A percentile compares a stretch with the other conserved stretches of the same genome.
phyloP scores from a whole-genome alignment of 2,113 vertebrate species.

The Festucalex cinctus region DNA sequence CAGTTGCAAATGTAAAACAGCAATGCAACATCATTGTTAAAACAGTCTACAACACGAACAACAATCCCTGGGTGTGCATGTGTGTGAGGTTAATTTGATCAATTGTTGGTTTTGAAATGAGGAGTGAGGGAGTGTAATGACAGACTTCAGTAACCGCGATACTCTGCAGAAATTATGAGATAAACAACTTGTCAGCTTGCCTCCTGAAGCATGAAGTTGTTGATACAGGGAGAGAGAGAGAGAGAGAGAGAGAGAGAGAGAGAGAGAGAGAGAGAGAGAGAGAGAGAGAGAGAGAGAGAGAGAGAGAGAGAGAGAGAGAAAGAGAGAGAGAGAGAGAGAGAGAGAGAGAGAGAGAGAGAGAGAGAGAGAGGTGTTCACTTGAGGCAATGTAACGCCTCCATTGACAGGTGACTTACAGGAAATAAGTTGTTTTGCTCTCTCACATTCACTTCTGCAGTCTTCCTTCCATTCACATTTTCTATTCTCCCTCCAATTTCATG shows the following conservation, averaged over 20 bases:
- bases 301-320: constrained; percentile 17
- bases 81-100: background rate
- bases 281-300: constrained; percentile 11
- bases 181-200: background rate
- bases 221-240: constrained; percentile 22
- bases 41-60: too few species aligned
- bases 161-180: background rate
- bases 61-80: too few species aligned
- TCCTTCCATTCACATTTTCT: constrained; percentile 15
- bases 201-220: background rate
- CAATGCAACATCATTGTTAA: too few species aligned
- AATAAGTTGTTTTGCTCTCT: constrained; percentile 48
- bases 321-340: background rate
- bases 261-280: background rate
- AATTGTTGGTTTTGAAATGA: background rate
- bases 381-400: constrained; percentile 49
- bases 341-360: constrained; percentile 4
- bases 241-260: constrained; percentile 5
- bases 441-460: constrained; percentile 7
- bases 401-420: constrained; percentile 69
- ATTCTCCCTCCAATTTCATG: background rate
- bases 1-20: background rate
- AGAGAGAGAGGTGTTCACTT: constrained; percentile 48
- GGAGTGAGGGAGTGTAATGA: too few species aligned
- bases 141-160: too few species aligned